Base-by-base conservation (phyloP, 2,113 vertebrate species). In the Clinocottus analis region DNA sequence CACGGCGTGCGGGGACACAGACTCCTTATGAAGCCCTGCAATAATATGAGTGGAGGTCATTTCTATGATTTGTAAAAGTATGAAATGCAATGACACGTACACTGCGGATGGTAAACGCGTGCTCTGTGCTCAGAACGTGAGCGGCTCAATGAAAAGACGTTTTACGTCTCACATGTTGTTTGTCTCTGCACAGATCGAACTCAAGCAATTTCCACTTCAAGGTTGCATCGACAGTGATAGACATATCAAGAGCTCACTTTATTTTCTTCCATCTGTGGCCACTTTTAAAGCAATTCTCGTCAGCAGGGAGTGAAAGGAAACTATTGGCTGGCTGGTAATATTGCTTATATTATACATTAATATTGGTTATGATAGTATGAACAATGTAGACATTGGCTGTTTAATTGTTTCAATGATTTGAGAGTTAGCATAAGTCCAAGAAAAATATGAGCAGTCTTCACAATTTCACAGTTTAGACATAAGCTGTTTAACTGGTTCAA, bases 131-230 rank as follows among this genome's bases (percentile, higher is more conserved):
- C 14, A 10, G 6, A 73, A 13, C 8, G 19, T 65, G 29, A 33
- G 8, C 14, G 9, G 37, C 19, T 47, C 62, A 58, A 3, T 58
- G 29, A 72, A 82, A 75, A 71, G n/a, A 41, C 7, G 0, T 35
- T 19, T 39, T 33, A n/a, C 49, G n/a, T 59, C 25, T 41, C 31
- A 12, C 39, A 14, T 59, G 33, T 33, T 59, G 4, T 33, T 33
- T 33, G 33, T 33, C 33, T 33, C 33, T 33, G 33, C 5, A 33
- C 47, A 27, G 10, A 35, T 72, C 35, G 10, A 56, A 41, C 7
- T 11, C 17, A 1, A 59, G 19, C n/a, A 23, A 71, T 78, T 83
- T 72, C 72, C 49, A 33, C n/a, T 77, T 86, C 63, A 68, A 73
- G 74, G 31, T 56, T 64, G 51, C 70, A 61, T 63, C 10, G 25